Percentiles rank a stretch among this genome's conserved stretches.
Conservation (phyloP, 2,888 invertebrate genomes). For the Xanthorhoe spadicearia region DNA sequence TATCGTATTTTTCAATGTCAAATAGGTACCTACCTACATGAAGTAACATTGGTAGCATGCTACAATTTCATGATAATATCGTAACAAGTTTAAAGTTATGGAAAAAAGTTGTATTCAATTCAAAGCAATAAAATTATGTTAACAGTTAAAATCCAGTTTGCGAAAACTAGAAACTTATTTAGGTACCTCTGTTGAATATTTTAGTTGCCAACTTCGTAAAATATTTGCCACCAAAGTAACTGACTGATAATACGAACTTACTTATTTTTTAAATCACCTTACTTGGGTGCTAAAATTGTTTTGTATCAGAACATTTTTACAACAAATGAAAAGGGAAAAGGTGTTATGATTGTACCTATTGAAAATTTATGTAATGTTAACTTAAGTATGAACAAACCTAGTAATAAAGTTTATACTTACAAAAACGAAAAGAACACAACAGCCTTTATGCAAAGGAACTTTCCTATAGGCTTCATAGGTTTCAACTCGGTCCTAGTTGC, state of each 20-base stretch:
- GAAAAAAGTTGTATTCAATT: too few relatives aligned
- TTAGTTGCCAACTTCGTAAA: too few relatives aligned
- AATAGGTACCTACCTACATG: neutral
- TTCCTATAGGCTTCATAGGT: constrained; percentile 97
- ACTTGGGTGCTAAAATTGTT: too few relatives aligned
- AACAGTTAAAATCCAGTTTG: neutral
- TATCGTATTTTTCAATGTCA: neutral
- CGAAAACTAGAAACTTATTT: neutral
- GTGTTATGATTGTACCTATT: too few relatives aligned
- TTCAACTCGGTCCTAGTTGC: constrained; percentile 94
- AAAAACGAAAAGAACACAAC: constrained; percentile 99
- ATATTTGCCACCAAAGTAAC: too few relatives aligned
- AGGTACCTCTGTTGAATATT: neutral
- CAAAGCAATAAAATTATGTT: too few relatives aligned
- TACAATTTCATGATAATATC: neutral
- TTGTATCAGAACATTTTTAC: too few relatives aligned
- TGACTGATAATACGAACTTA: too few relatives aligned
- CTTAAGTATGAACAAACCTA: neutral
- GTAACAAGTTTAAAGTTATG: neutral
- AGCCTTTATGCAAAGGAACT: constrained; percentile 98
- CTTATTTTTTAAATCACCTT: too few relatives aligned
- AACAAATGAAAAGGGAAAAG: too few relatives aligned
- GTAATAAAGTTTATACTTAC: constrained; percentile 86
- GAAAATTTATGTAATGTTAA: too few relatives aligned
- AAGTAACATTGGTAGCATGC: neutral